phyloP scores from a whole-genome alignment of 2,113 vertebrate species.

The Rhinoderma darwinii region DNA sequence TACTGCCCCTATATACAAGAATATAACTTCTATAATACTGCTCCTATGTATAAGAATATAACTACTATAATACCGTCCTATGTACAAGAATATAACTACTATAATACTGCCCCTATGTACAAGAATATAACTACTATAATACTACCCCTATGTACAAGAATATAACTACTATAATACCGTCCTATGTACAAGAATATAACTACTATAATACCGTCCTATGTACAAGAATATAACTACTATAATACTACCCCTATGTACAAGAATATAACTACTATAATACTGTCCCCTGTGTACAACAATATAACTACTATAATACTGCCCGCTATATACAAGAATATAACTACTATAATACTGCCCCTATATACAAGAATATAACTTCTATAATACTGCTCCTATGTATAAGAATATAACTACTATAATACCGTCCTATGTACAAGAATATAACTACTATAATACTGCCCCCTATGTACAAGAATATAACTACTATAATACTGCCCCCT shows the following conservation, averaged over 20 bases:
- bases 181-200: neutral
- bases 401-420: neutral
- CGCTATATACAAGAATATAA: constrained; percentile 9
- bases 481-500: neutral
- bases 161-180: neutral
- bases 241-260: neutral
- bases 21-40: neutral
- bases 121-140: constrained; percentile 7
- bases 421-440: neutral
- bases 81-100: neutral
- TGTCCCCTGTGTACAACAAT: too few species aligned
- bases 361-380: constrained; percentile 6
- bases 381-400: neutral
- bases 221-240: constrained; percentile 3
- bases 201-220: neutral
- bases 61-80: neutral
- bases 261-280: too few species aligned
- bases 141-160: neutral
- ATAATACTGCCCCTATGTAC: neutral
- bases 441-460: constrained; percentile 1
- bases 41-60: too few species aligned
- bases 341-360: constrained; percentile 11
- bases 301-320: neutral
- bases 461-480: too few species aligned
- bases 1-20: neutral